These are phyloP conservation scores for Drosophila lutescens DNA, from an alignment of 2,888 invertebrate genomes.

Conservation along the genomic window DNA sequence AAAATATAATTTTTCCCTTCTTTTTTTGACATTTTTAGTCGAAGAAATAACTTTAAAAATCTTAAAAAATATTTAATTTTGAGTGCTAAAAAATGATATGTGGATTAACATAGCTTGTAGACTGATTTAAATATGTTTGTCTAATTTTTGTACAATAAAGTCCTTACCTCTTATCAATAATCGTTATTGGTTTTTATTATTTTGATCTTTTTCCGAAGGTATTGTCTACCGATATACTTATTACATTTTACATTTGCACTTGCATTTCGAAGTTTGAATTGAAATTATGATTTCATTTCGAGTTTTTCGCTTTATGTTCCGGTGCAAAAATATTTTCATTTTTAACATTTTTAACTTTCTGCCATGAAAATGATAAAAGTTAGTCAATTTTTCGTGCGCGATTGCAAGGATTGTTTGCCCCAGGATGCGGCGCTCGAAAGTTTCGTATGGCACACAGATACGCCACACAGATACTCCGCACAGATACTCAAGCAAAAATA, in stretches of 20 bases:
- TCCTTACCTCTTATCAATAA: no score
- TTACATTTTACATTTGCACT: conserved; percentile 7
- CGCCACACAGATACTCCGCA: conserved; percentile 11
- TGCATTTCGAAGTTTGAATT: conserved; percentile 38
- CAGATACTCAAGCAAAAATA: conserved; percentile 14
- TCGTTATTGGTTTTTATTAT: not conserved
- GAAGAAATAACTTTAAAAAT: no score
- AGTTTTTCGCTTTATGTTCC: conserved; percentile 40
- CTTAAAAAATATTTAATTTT: no score
- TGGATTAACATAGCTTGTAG: no score
- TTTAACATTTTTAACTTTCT: conserved; percentile 11
- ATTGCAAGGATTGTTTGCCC: conserved; percentile 19
- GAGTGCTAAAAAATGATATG: no score
- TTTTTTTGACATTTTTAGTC: no score
- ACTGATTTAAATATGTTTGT: no score
- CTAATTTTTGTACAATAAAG: no score
- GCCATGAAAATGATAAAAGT: conserved; percentile 9
- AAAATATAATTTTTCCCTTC: no score
- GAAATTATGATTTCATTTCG: conserved; percentile 66
- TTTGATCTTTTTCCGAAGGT: not conserved
- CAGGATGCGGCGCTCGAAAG: conserved; percentile 54
- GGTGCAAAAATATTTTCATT: conserved; percentile 56
- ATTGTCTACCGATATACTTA: not conserved
- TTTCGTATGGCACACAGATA: conserved; percentile 38
- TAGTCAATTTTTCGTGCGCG: conserved; percentile 6